Percentiles rank a stretch among this genome's conserved stretches.
These are phyloP conservation scores for Megaceryle maxima DNA, from an alignment of 2,113 vertebrate species.

Conservation along the genomic window DNA sequence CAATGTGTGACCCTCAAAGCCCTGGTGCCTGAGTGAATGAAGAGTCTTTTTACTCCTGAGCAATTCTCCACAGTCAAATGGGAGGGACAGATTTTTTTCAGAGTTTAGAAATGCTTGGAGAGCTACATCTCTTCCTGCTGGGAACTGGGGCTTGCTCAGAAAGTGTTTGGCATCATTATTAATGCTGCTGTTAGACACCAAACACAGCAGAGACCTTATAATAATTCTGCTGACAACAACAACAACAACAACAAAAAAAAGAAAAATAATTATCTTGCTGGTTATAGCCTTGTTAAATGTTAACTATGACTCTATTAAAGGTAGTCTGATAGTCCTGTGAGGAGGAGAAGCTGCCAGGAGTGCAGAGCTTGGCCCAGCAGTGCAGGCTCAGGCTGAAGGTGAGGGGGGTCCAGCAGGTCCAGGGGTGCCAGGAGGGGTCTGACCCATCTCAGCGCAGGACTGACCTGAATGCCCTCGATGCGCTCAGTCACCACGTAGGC, in stretches of 20 bases:
- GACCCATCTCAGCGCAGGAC: fast-evolving
- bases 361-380: not conserved
- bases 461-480: constrained; percentile 95
- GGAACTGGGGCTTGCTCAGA: not conserved
- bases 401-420: not conserved
- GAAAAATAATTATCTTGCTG: not conserved
- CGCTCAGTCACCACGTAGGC: constrained; percentile 95
- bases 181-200: not conserved
- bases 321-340: not conserved
- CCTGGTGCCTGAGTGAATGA: not conserved
- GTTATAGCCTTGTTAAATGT: not conserved
- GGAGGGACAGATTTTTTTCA: not conserved
- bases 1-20: not conserved
- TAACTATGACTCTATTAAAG: not conserved
- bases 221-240: not conserved
- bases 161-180: not conserved
- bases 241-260: not conserved
- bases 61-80: not conserved
- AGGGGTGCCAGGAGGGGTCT: fast-evolving
- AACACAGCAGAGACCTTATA: not conserved
- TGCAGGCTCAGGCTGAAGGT: not conserved
- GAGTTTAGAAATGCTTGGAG: not conserved
- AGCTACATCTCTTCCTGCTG: not conserved
- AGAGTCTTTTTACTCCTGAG: not conserved
- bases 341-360: not conserved